phyloP scores from a whole-genome alignment of 2,888 invertebrate genomes.

The Antheraea yamamai region DNA sequence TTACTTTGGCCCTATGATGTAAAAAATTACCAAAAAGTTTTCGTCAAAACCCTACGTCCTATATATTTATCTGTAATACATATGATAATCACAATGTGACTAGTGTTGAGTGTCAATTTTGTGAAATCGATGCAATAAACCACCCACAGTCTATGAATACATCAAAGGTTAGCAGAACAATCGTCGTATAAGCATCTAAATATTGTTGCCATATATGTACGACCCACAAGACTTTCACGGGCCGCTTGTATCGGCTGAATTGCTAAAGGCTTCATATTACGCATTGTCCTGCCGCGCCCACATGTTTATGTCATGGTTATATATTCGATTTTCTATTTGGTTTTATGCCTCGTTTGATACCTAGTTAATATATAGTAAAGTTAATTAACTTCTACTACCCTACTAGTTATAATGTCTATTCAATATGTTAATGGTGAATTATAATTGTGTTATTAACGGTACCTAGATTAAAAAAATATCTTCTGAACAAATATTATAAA shows the following conservation, averaged over 20 bases:
- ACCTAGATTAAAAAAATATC: no score
- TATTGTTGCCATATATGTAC: slow-evolving; percentile 12
- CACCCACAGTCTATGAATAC: slow-evolving; percentile 6
- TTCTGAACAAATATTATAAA: no score
- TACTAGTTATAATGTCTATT: background rate
- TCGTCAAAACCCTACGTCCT: no score
- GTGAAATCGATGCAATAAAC: slow-evolving; percentile 7
- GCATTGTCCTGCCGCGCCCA: slow-evolving; percentile 28
- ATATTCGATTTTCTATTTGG: slow-evolving; percentile 14
- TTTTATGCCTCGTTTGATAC: slow-evolving; percentile 16
- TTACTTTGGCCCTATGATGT: no score
- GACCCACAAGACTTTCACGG: slow-evolving; percentile 22
- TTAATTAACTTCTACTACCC: background rate
- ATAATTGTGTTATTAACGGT: no score
- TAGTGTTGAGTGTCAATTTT: background rate
- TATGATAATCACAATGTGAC: background rate
- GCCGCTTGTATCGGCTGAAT: slow-evolving; percentile 18
- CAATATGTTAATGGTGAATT: background rate
- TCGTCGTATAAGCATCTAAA: slow-evolving; percentile 5
- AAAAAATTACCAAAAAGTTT: no score
- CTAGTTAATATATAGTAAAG: background rate
- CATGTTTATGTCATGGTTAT: slow-evolving; percentile 11
- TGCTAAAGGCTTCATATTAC: slow-evolving; percentile 26
- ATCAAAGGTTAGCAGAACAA: slow-evolving; percentile 6
- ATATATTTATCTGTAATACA: background rate